Percentiles rank a stretch among this genome's conserved stretches.
Conservation (phyloP, 2,888 invertebrate genomes). For the Eurytoma adleriae region DNA sequence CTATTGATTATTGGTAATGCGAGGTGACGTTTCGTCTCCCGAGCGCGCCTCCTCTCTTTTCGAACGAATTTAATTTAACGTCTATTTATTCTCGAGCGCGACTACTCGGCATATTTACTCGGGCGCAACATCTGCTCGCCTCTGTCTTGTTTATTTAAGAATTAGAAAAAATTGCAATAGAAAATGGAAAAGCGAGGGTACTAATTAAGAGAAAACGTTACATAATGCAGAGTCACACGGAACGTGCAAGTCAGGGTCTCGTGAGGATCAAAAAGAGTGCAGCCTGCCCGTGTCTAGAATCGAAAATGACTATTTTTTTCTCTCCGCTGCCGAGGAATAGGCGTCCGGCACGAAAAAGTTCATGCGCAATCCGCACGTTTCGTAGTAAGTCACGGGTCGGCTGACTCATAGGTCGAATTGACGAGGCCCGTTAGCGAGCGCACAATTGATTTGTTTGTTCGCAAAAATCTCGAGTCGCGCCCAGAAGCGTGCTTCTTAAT, state of each 20-base stretch:
- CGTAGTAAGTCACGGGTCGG: constrained; percentile 49
- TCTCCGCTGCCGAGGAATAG: not conserved
- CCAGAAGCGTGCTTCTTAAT: constrained; percentile 13
- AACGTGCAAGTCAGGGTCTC: constrained; percentile 42
- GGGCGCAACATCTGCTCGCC: constrained; percentile 44
- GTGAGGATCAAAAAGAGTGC: constrained; percentile 38
- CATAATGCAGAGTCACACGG: constrained; percentile 40
- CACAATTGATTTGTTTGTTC: constrained; percentile 69
- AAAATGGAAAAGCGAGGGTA: not conserved
- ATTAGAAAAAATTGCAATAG: constrained; percentile 22
- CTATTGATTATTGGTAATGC: constrained; percentile 67
- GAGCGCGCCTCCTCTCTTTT: constrained; percentile 36
- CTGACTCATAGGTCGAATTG: constrained; percentile 54
- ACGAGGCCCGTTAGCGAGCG: constrained; percentile 52
- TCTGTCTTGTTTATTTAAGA: constrained; percentile 20
- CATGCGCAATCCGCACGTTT: constrained; percentile 42
- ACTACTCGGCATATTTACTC: constrained; percentile 25
- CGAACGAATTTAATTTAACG: constrained; percentile 52
- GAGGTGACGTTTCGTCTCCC: constrained; percentile 63
- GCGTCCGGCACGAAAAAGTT: constrained; percentile 11
- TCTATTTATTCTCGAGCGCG: constrained; percentile 42
- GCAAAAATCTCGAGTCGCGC: constrained; percentile 63
- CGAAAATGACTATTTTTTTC: constrained; percentile 49
- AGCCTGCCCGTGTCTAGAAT: constrained; percentile 44
- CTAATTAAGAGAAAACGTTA: constrained; percentile 40